These are phyloP conservation scores for Pachyramphus minor DNA, from an alignment of 2,113 vertebrate genomes.

Conservation along the genomic window DNA sequence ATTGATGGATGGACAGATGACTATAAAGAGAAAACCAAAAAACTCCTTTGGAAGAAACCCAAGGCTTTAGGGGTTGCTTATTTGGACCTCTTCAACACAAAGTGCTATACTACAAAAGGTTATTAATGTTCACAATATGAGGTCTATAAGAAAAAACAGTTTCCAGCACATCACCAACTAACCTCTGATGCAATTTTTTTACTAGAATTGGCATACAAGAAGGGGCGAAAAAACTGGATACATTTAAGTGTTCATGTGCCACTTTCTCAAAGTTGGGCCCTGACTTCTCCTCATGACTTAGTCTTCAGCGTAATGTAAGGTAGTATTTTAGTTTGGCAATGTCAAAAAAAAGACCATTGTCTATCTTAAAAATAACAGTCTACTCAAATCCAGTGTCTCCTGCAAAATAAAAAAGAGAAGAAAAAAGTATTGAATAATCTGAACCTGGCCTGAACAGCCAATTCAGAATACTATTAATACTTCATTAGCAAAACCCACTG, in stretches of 20 bases:
- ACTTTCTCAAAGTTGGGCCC: rapidly evolving
- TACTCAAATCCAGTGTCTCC: neutral
- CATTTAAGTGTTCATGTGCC: neutral
- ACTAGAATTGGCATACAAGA: neutral
- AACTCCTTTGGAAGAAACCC: neutral
- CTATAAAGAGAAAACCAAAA: conserved; percentile 13
- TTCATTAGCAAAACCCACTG: neutral
- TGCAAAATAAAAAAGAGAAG: neutral
- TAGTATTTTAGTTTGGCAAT: neutral
- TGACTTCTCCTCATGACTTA: neutral
- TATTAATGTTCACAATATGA: neutral
- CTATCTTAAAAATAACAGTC: neutral
- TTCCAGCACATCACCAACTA: neutral
- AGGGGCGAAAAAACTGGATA: neutral
- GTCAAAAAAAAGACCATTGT: neutral
- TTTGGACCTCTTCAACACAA: neutral
- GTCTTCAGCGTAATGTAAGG: neutral
- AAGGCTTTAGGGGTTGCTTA: neutral
- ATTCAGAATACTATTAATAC: neutral
- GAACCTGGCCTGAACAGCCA: neutral
- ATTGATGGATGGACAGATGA: neutral
- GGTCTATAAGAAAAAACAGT: neutral
- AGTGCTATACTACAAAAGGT: neutral
- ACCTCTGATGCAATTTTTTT: neutral
- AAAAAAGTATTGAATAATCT: neutral